These are phyloP conservation scores for Dicerorhinus sumatrensis DNA, from an alignment of 2,113 vertebrate genomes.

Conservation along the genomic window DNA sequence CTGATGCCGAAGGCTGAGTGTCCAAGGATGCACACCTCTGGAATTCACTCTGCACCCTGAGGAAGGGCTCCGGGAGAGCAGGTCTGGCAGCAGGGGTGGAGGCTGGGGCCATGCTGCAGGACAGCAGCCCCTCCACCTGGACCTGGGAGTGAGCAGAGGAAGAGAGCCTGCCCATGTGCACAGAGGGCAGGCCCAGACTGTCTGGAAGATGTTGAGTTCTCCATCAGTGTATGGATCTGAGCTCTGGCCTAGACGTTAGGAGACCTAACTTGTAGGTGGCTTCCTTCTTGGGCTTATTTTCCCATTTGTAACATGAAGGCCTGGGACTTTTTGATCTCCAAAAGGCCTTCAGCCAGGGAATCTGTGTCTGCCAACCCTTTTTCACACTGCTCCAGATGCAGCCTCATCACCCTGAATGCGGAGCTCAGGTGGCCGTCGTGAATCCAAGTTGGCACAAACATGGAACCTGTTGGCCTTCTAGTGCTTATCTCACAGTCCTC, in stretches of 20 bases:
- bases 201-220: background rate
- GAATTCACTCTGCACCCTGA: background rate
- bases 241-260: background rate
- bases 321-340: background rate
- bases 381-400: background rate
- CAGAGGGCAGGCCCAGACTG: background rate
- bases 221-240: background rate
- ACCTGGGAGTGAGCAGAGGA: background rate
- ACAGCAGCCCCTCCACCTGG: background rate
- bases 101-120: background rate
- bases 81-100: background rate
- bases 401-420: background rate
- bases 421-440: background rate
- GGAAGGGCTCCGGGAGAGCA: background rate
- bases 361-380: background rate
- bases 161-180: background rate
- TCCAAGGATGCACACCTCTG: background rate
- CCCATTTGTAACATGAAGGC: background rate
- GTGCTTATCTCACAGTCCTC: background rate
- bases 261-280: background rate
- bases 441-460: background rate
- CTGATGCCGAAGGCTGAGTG: no score
- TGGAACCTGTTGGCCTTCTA: background rate
- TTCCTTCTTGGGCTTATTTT: background rate
- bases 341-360: background rate